A percentile compares a stretch with the other conserved stretches of the same genome.
phyloP scores from a whole-genome alignment of 2,888 invertebrate genomes.

The Spilosoma lubricipeda region DNA sequence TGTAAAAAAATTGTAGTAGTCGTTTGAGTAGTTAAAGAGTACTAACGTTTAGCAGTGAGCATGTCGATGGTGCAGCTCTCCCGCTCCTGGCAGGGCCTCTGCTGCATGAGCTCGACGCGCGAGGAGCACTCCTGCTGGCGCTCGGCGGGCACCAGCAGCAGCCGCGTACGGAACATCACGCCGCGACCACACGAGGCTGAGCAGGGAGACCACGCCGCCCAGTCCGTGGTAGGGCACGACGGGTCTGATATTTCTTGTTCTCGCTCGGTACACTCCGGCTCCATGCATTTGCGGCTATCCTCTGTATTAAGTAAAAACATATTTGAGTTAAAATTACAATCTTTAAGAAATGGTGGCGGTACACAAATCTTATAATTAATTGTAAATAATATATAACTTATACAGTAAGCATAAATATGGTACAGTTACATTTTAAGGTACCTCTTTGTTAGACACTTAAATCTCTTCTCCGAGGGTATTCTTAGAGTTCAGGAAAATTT shows the following conservation, averaged over 20 bases:
- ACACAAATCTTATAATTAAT: too few relatives aligned
- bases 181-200: slow-evolving; percentile 95
- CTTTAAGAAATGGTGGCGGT: too few relatives aligned
- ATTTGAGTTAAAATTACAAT: too few relatives aligned
- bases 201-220: slow-evolving; percentile 98
- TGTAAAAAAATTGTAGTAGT: too few relatives aligned
- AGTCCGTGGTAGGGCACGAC: slow-evolving; percentile 92
- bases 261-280: slow-evolving; percentile 87
- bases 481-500: too few relatives aligned
- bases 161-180: slow-evolving; percentile 89
- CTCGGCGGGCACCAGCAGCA: slow-evolving; percentile 88
- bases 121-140: slow-evolving; percentile 88
- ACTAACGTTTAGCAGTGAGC: slow-evolving; percentile 92
- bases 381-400: too few relatives aligned
- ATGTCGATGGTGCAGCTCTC: slow-evolving; percentile 90
- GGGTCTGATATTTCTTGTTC: slow-evolving; percentile 86
- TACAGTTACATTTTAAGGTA: too few relatives aligned
- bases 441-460: too few relatives aligned
- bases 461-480: too few relatives aligned
- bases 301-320: slow-evolving; percentile 76
- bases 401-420: too few relatives aligned
- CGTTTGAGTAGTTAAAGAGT: too few relatives aligned
- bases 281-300: slow-evolving; percentile 93
- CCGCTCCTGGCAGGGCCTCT: slow-evolving; percentile 89
- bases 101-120: slow-evolving; percentile 91